phyloP scores from a whole-genome alignment of 2,888 invertebrate genomes.

The Geophilus truncorum region DNA sequence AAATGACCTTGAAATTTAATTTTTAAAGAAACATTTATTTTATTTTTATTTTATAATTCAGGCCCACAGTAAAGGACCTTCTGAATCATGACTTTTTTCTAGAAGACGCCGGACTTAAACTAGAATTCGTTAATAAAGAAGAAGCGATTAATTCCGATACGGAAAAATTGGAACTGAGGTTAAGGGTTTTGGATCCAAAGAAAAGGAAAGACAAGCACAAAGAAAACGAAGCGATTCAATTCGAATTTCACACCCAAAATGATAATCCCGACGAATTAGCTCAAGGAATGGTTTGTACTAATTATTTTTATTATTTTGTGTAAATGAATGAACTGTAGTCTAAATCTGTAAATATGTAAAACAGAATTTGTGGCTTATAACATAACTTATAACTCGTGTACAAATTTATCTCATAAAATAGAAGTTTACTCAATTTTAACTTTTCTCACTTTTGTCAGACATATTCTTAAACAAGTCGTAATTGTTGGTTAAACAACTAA shows the following conservation, averaged over 20 bases:
- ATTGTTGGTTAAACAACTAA: neutral
- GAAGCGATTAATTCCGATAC: slow-evolving; percentile 50
- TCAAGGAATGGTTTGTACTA: slow-evolving; percentile 72
- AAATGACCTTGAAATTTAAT: neutral
- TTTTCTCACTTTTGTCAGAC: too few relatives aligned
- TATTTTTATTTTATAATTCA: slow-evolving; percentile 43
- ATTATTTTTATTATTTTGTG: neutral
- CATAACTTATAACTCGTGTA: too few relatives aligned
- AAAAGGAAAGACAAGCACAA: slow-evolving; percentile 95
- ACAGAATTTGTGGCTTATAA: too few relatives aligned
- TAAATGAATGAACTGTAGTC: too few relatives aligned
- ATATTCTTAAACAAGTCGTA: neutral
- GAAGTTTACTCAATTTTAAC: too few relatives aligned
- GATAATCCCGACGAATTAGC: slow-evolving; percentile 94
- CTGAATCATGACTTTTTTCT: slow-evolving; percentile 95
- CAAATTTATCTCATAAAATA: too few relatives aligned
- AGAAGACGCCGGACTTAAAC: slow-evolving; percentile 79
- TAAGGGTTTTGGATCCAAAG: slow-evolving; percentile 93
- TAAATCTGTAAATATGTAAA: too few relatives aligned
- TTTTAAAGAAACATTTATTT: neutral
- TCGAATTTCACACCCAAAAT: slow-evolving; percentile 86
- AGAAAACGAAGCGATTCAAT: slow-evolving; percentile 98
- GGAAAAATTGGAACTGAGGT: slow-evolving; percentile 73
- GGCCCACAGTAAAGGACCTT: slow-evolving; percentile 88
- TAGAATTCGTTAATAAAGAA: slow-evolving; percentile 65